Evolutionary conservation across 2,797 vertebrate genomes (phyloP), one percentile per base, ranked within the genome.

Genomic region (Diceros bicornis): DNA sequence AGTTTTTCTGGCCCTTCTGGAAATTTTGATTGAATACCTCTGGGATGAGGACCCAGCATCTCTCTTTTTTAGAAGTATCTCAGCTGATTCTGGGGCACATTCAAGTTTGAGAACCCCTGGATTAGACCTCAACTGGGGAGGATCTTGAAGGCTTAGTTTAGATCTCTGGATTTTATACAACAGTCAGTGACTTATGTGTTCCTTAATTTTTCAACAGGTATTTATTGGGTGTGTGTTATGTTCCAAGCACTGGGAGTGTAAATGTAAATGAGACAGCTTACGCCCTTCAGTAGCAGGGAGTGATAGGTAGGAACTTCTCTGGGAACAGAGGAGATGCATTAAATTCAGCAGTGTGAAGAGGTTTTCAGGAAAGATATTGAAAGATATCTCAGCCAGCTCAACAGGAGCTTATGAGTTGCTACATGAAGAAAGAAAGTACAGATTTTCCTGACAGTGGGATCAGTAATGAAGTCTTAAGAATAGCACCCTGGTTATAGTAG

Each of bases 21-120:
- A 71, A 78, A 88, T 52, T 89, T 64, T 86, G 44, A 89, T 69
- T 75, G 57, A 95, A 41, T 85, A 81, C 50, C 59, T 77, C 7
- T 92, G 64, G 32, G 61, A 8, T 90, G 9, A 72, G 37, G 21
- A 88, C 55, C 29, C 52, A 92, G 34, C 47, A 64, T 71, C 21
- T 84, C 1, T 25, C 0, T 44, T 25, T 84, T 84, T 96, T 41
- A 66, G 21, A 86, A 82, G 23, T 59, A 4, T 88, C n/a, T 95
- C 47, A 89, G 4, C 61, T 95, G 68, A 85, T 86, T 72, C 55
- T 87, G n/a, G 37, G 27, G 29, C 32, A 69, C 62, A 59, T 78
- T 88, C 47, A 96, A 69, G 50, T 89, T 91, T 92, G 47, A 89
- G 47, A 96, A 47, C 55, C 57, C 82, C 61, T 91, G 71, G 64